Base-by-base conservation (phyloP, 1,140 invertebrate species). In the Drosophila subobscura region DNA sequence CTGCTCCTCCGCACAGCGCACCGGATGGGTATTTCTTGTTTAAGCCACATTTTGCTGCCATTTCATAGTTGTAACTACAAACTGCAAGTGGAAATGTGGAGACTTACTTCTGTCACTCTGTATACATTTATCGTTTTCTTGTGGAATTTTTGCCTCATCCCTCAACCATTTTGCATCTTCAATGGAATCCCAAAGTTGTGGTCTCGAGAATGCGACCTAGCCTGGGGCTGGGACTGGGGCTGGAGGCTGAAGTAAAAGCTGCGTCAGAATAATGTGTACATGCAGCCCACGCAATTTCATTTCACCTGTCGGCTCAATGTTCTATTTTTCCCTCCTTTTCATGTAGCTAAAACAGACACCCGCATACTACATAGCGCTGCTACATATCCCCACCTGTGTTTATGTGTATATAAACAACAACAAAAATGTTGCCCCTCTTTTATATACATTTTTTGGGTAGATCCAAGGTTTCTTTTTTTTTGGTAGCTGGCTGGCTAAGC, bases 241-340 rank as follows among this genome's bases (percentile, higher is more conserved):
- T 29, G 67, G 67, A 55, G 55, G 50, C 65, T 29, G 33, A 47
- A 47, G 66, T 68, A 52, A 65, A 56, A 47, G 42, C 66, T 49
- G 63, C 63, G 10, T 37, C 33, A 37, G 41, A 64, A 63, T 23
- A 68, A 68, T 68, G 63, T 65, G 63, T 66, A 68, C 68, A 33
- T 68, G 66, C 66, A 70, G 66, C 51, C 66, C 63, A 54, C 77
- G 59, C 70, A 74, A 70, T 79, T 79, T 61, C 52, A 58, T 64
- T 77, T 77, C 54, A 77, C 61, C 79, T 77, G 79, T 83, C 78
- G 66, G 79, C 79, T 77, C 57, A 80, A 72, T 81, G 61, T 81
- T 59, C 49, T 46, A 72, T 53, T 47, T 47, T 53, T 66, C 29
- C 41, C 40, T 61, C 52, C 27, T 50, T 33, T 27, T 44, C 27